Conservation (phyloP, 2,113 vertebrate genomes). For the Charadrius vociferus region DNA sequence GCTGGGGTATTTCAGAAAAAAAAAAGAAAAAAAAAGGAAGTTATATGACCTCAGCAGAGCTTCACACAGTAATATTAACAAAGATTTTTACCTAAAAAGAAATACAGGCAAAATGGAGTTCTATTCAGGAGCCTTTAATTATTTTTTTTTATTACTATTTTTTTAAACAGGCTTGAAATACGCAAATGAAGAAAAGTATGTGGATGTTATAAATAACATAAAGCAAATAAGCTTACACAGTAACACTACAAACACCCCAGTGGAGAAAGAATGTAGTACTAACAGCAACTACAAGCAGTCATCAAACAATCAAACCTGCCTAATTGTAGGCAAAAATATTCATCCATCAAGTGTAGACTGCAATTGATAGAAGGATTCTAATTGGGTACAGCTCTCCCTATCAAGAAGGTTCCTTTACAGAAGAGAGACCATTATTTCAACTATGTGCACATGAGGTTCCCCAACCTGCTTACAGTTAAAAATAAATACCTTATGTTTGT, state of each 20-base stretch:
- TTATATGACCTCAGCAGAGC: neutral
- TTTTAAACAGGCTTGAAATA: constrained; percentile 2
- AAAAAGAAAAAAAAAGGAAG: neutral
- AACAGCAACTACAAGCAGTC: neutral
- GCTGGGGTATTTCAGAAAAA: neutral
- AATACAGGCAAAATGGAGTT: neutral
- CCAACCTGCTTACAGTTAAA: neutral
- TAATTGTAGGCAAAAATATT: neutral
- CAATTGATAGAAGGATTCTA: neutral
- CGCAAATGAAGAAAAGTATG: neutral
- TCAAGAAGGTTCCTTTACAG: neutral
- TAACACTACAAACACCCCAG: neutral
- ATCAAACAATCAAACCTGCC: neutral
- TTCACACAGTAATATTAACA: neutral
- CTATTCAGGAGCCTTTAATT: neutral
- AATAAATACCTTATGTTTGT: constrained; percentile 5
- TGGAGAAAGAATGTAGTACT: neutral
- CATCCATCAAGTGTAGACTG: neutral
- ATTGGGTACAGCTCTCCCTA: neutral
- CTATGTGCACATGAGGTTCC: neutral
- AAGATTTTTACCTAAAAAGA: neutral
- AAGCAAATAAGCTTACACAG: neutral
- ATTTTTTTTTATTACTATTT: neutral
- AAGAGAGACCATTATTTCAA: neutral
- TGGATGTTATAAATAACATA: constrained; percentile 33